phyloP scores from a whole-genome alignment of 2,113 vertebrate genomes.

The Rana temporaria region DNA sequence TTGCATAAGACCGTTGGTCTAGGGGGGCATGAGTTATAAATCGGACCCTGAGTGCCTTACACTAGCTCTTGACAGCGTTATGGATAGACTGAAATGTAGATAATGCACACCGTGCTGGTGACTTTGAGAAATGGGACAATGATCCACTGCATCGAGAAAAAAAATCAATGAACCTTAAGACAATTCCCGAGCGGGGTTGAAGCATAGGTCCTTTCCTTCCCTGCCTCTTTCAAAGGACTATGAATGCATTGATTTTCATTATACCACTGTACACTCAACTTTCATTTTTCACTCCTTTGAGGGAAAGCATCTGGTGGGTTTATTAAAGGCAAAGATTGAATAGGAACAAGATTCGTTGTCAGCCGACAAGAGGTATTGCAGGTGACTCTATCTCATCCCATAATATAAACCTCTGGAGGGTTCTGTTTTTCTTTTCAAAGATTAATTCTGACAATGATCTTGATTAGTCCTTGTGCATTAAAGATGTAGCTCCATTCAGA shows the following conservation, averaged over 20 bases:
- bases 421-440: slow-evolving; percentile 34
- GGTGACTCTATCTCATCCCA: slow-evolving; percentile 31
- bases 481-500: slow-evolving; percentile 12
- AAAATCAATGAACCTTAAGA: slow-evolving; percentile 52
- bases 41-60: no score
- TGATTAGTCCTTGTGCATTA: slow-evolving; percentile 54
- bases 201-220: slow-evolving; percentile 8
- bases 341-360: slow-evolving; percentile 16
- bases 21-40: no score
- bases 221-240: slow-evolving; percentile 19
- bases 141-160: background rate
- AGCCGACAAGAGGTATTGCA: slow-evolving; percentile 1
- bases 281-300: slow-evolving; percentile 44
- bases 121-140: slow-evolving; percentile 47
- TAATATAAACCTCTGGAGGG: slow-evolving; percentile 13
- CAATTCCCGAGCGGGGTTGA: slow-evolving; percentile 19
- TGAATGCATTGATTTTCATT: slow-evolving; percentile 50
- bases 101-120: background rate
- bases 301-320: slow-evolving; percentile 34
- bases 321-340: slow-evolving; percentile 46
- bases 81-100: slow-evolving; percentile 6
- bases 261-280: slow-evolving; percentile 28
- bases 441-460: slow-evolving; percentile 49
- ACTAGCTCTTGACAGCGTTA: background rate
- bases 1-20: no score